A percentile compares a stretch with the other conserved stretches of the same genome.
These are phyloP conservation scores for Acomys russatus DNA, from an alignment of 2,797 vertebrate species.

Conservation along the genomic window DNA sequence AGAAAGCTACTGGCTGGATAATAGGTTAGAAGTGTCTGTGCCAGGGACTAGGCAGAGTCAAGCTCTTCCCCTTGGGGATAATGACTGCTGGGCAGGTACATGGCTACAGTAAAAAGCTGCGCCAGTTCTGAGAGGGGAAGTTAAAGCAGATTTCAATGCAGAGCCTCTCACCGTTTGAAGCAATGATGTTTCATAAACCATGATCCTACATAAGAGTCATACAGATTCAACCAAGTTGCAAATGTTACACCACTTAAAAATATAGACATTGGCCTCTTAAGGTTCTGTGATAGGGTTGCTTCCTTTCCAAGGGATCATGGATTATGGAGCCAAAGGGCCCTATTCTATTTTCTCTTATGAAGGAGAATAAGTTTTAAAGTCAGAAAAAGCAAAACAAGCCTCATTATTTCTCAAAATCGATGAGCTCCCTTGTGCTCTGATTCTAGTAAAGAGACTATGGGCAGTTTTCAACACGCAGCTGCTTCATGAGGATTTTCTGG, in stretches of 20 bases:
- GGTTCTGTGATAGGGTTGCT: not conserved
- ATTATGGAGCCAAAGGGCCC: not conserved
- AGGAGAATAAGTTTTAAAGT: not conserved
- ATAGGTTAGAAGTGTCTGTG: not conserved
- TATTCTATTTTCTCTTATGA: not conserved
- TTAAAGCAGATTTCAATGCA: not conserved
- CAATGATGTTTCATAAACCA: not conserved
- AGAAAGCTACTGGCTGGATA: not conserved
- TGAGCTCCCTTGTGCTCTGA: conserved; percentile 1
- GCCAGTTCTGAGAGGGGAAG: not conserved
- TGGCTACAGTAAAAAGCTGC: not conserved
- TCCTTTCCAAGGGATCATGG: not conserved
- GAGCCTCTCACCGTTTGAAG: not conserved
- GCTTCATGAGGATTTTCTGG: conserved; percentile 18
- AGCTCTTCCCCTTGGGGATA: not conserved
- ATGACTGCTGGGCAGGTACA: not conserved
- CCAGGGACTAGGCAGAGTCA: not conserved
- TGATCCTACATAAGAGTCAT: not conserved
- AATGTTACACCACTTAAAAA: not conserved
- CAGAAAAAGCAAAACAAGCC: conserved; percentile 7
- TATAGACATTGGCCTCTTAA: conserved; percentile 13
- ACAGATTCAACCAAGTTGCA: not conserved
- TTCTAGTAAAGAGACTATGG: conserved; percentile 20
- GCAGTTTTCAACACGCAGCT: conserved; percentile 32
- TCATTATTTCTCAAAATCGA: not conserved